Evolutionary conservation across 1,140 invertebrate species (phyloP).

Genomic region (Heliconius himera): DNA sequence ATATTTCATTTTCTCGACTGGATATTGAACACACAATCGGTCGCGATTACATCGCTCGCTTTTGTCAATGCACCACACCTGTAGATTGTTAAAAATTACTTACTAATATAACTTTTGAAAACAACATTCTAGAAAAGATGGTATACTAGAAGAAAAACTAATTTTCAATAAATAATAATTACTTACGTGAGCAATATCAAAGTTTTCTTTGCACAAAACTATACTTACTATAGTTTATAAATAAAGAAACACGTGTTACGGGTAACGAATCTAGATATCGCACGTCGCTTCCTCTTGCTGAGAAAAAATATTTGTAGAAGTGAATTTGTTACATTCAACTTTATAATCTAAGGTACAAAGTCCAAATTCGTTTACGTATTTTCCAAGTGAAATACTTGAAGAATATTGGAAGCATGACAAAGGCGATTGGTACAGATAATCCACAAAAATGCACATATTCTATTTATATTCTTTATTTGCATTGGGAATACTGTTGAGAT

Average conservation of each 20-base stretch:
- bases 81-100: too few relatives aligned
- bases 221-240: neutral
- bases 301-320: slow-evolving; percentile 4
- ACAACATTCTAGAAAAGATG: too few relatives aligned
- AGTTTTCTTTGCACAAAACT: neutral
- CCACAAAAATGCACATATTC: slow-evolving; percentile 11
- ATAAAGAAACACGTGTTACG: slow-evolving; percentile 5
- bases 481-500: neutral
- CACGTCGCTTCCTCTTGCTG: slow-evolving; percentile 55
- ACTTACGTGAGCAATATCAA: too few relatives aligned
- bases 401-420: slow-evolving; percentile 11
- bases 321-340: neutral
- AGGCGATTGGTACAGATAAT: slow-evolving; percentile 12
- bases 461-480: slow-evolving; percentile 13
- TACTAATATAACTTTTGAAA: too few relatives aligned
- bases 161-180: too few relatives aligned
- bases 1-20: too few relatives aligned
- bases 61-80: too few relatives aligned
- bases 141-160: too few relatives aligned
- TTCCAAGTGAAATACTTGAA: neutral
- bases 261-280: slow-evolving; percentile 59
- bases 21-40: too few relatives aligned
- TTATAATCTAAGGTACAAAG: neutral
- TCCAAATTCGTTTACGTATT: slow-evolving; percentile 12
- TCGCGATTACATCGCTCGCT: too few relatives aligned